phyloP scores from a whole-genome alignment of 2,113 vertebrate genomes.

The Brevimyrus niger region DNA sequence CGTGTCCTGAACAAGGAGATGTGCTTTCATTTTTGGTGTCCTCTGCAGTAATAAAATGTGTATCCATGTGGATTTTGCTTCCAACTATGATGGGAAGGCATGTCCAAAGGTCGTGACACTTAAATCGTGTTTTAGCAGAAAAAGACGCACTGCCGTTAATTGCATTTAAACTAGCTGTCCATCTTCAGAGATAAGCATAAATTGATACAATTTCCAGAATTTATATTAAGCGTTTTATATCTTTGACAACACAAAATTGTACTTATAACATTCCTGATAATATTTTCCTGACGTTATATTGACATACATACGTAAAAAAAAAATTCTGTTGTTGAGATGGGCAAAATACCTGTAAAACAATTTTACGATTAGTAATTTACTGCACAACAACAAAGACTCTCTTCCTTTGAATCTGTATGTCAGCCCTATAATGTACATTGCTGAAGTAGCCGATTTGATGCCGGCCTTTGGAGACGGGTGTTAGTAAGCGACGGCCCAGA shows the following conservation, averaged over 20 bases:
- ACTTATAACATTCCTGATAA: neutral
- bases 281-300: neutral
- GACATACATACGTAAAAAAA: neutral
- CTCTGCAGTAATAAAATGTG: neutral
- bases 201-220: neutral
- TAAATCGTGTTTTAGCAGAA: neutral
- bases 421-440: neutral
- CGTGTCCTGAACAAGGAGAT: neutral
- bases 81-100: neutral
- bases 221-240: slow-evolving; percentile 1
- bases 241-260: neutral
- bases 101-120: neutral
- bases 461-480: neutral
- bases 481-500: neutral
- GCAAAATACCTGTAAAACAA: neutral
- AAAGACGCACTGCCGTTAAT: neutral
- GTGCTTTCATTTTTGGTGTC: slow-evolving; percentile 5
- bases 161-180: neutral
- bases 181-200: neutral
- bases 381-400: neutral
- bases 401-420: neutral
- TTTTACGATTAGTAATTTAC: neutral
- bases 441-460: neutral
- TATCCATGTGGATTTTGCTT: neutral
- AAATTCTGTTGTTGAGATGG: neutral